A percentile compares a stretch with the other conserved stretches of the same genome.
phyloP scores from a whole-genome alignment of 2,797 vertebrate species.

The Lateolabrax maculatus region DNA sequence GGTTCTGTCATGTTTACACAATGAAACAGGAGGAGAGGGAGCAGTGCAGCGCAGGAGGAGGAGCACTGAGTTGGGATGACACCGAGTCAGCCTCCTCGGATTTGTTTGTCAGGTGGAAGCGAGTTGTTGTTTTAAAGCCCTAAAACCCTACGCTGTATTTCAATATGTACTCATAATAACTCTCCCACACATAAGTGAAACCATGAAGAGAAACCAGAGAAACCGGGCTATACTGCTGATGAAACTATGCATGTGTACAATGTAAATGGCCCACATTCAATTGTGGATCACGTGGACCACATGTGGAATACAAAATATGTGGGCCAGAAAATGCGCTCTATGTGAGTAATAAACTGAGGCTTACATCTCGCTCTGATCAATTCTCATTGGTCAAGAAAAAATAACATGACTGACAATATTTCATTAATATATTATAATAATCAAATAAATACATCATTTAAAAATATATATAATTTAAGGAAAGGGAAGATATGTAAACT shows the following conservation, averaged over 20 bases:
- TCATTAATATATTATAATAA: neutral
- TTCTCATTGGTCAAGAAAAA: neutral
- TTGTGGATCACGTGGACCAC: neutral
- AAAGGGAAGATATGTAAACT: too few relatives aligned
- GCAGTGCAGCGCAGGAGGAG: conserved; percentile 45
- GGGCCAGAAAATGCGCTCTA: neutral
- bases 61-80: conserved; percentile 70
- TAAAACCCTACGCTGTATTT: too few relatives aligned
- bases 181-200: neutral
- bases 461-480: too few relatives aligned
- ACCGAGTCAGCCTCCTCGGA: conserved; percentile 62
- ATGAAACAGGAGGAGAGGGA: conserved; percentile 75
- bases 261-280: neutral
- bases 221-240: neutral
- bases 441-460: neutral
- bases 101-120: conserved; percentile 65
- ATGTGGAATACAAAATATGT: neutral
- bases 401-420: neutral
- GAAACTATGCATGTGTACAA: neutral
- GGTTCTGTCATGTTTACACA: conserved; percentile 83
- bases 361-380: neutral
- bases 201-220: neutral
- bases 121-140: conserved; percentile 54
- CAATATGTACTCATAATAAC: neutral
- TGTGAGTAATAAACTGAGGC: neutral